Base-by-base conservation (phyloP, 2,888 invertebrate genomes). In the Papilio demoleus region DNA sequence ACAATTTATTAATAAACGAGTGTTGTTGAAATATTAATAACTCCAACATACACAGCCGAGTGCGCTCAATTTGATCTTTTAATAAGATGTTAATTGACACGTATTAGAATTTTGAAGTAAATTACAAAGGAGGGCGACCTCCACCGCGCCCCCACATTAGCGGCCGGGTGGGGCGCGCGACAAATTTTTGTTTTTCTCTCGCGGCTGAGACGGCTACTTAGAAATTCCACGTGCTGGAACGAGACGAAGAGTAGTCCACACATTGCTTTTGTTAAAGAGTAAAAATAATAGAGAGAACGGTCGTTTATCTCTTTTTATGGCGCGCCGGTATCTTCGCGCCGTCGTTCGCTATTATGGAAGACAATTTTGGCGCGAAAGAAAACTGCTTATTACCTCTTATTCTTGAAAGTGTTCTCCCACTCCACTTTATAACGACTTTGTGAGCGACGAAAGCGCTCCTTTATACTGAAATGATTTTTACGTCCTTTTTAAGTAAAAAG, bases 281-380 rank as follows among this genome's bases (percentile, higher is more conserved):
- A 92, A 92, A 92, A 92, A 92, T 92, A 92, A 92, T 93, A 92
- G 93, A 93, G 90, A 88, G 86, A 87, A 83, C 83, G 90, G 90
- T 92, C 92, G 92, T 93, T 92, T 92, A 93, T 92, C 90, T 92
- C 92, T 90, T 90, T 92, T 93, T 93, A 92, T 90, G 90, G 88
- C 90, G 86, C 82, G 80, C 78, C 88, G 90, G 90, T 92, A 92
- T 92, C 92, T 91, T 82, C 81, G 84, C 85, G 83, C 83, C 88
- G 86, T 83, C 87, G 53, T 56, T 63, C 68, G 92, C 90, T 90
- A 91, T 92, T 90, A 92, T 92, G 90, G 90, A 82, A 86, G 90
- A 92, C 92, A 91, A 92, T 92, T 92, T 92, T 90, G 90, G 91
- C 91, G 91, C 90, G 88, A 92, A 92, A 91, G 91, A 92, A 91